Percentiles rank a stretch among this genome's conserved stretches.
phyloP scores from a whole-genome alignment of 1,140 invertebrate genomes.

The Hydropsyche tenuis region DNA sequence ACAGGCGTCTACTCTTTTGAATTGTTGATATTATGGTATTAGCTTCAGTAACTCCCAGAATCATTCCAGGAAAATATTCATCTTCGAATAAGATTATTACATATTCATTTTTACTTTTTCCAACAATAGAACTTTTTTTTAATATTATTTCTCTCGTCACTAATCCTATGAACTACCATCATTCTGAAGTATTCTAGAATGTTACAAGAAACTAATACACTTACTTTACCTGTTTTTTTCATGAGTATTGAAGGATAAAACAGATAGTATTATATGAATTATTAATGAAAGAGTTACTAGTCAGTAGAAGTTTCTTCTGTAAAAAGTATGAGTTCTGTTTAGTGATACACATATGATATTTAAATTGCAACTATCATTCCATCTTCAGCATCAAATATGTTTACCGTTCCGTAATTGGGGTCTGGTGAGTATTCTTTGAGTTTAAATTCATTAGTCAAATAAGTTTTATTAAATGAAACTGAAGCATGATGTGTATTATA shows the following conservation, averaged over 20 bases:
- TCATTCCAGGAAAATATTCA: too few species aligned
- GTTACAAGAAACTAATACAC: conserved; percentile 15
- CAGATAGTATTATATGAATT: conserved; percentile 28
- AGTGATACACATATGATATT: background rate
- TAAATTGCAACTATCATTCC: conserved; percentile 12
- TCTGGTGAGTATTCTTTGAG: background rate
- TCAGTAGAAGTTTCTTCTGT: conserved; percentile 2
- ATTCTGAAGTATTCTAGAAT: background rate
- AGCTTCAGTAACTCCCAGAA: too few species aligned
- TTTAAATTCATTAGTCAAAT: conserved; percentile 1
- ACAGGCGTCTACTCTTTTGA: too few species aligned
- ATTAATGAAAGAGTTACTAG: background rate
- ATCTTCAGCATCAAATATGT: background rate
- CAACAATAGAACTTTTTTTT: too few species aligned
- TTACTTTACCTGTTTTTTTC: background rate
- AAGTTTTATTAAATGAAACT: background rate
- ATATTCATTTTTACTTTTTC: too few species aligned
- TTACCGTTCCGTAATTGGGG: background rate
- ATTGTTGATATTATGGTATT: too few species aligned
- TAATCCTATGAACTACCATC: too few species aligned
- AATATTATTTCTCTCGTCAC: too few species aligned
- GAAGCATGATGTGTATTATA: background rate
- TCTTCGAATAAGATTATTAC: too few species aligned
- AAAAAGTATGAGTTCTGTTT: background rate
- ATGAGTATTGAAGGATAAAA: conserved; percentile 14